Evolutionary conservation across 2,113 vertebrate genomes (phyloP), one percentile per base, ranked within the genome.

Genomic region (Bambusicola thoracicus): DNA sequence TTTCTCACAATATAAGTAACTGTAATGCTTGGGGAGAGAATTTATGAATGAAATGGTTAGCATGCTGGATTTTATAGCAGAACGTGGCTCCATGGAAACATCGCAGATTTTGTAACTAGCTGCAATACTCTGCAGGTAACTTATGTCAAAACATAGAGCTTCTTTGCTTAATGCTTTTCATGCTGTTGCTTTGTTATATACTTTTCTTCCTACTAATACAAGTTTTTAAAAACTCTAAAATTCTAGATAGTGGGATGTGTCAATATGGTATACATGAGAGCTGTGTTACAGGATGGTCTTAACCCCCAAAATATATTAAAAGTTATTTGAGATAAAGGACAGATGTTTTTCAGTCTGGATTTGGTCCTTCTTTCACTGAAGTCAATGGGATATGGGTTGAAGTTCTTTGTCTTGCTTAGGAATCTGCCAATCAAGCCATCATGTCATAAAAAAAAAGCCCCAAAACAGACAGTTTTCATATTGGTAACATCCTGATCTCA

Each of bases 371-470:
- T 96, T 94, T 83, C 90, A 90, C 69, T 92, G 95, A 93, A 81
- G 86, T 88, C 74, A 74, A 46, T 93, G 81, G 86, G 93, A 80
- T 91, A 82, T 59, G 78, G 72, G 79, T 72, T 96, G 81, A 94
- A 79, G 92, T 84, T 93, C 88, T 94, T 88, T 91, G 88, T 79
- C 34, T 90, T 48, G 78, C 81, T 91, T 79, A 93, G 89, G 86
- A 96, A 95, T 96, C 81, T 96, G 93, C 90, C 96, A 95, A 22
- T 96, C 96, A 96, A 94, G 40, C 81, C 59, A 92, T 93, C 94
- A 88, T 27, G 32, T 78, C 75, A 87, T 66, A 59, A 53, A 87
- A 53, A 82, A n/a, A n/a, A 12, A 82, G 75, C n/a, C 68, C 30
- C 43, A 70, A 81, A 51, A n/a, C 62, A 86, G 88, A 61, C 68